Evolutionary conservation across 1,140 invertebrate genomes (phyloP), one percentile per base, ranked within the genome.

Genomic region (Drosophila rhopaloa): DNA sequence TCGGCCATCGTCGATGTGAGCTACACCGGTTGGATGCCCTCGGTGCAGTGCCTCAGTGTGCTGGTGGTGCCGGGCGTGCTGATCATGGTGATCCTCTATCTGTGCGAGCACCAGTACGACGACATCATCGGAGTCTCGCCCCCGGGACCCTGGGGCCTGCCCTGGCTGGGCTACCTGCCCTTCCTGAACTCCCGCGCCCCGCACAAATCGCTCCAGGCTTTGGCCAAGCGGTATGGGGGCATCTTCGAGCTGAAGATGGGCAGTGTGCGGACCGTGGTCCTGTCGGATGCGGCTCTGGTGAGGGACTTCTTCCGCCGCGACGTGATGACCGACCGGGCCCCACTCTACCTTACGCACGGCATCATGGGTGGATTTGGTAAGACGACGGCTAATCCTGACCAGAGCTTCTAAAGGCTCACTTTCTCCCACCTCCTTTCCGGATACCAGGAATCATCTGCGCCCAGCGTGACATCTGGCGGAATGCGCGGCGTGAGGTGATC

Each of bases 321-420:
- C 24, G 93, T 89, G 1, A 95, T 96, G 74, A 93, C 95, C 2
- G 96, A 95, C 11, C 93, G 97, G 55, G 96, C 97, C 1, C 96
- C 96, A 1, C 93, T 98, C 0, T 96, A 95, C 88, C 91, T 97
- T 16, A 97, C 97, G 0, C 96, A 97, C 86, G 97, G 96, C 40
- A 96, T 98, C 10, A 97, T 97, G 95, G 93, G 96, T 63, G 97
- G 97, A 76, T 95, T 96, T 86, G 97, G 97, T 97, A 24, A 24
- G 24, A 24, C 24, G 24, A 24, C 24, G 2, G 24, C 2, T 4
- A 24, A 2, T 24, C 24, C 24, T 4, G 24, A 24, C 24, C 24
- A 24, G 93, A 95, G 93, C 13, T 10, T 1, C 13, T 11, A 14
- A 8, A 1, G 8, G 13, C 11, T 29, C 13, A n/a, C 11, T 48